These are phyloP conservation scores for Aphelenchoides bicaudatus DNA, from an alignment of 2,888 invertebrate genomes.

Conservation along the genomic window DNA sequence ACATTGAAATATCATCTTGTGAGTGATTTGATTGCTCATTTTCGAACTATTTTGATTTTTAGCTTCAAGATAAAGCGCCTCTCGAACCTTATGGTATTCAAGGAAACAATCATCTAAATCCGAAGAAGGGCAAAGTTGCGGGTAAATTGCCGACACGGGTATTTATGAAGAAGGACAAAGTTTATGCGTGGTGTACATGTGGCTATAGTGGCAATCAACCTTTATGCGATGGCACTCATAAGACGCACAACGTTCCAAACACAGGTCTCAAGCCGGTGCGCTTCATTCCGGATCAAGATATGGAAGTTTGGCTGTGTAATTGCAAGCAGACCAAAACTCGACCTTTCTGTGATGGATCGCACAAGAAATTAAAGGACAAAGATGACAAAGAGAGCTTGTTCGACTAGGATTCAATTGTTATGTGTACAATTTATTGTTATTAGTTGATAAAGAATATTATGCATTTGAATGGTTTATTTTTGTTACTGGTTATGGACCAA, in stretches of 20 bases:
- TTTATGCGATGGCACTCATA: conserved; percentile 85
- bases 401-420: neutral
- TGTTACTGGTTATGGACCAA: no score
- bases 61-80: conserved; percentile 58
- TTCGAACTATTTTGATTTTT: conserved; percentile 23
- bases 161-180: conserved; percentile 69
- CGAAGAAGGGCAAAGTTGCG: conserved; percentile 49
- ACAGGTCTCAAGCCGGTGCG: conserved; percentile 73
- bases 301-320: conserved; percentile 93
- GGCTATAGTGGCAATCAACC: conserved; percentile 79
- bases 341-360: conserved; percentile 96
- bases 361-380: conserved; percentile 64
- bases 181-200: conserved; percentile 86
- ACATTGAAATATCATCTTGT: conserved; percentile 56
- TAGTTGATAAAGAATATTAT: no score
- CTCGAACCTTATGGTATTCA: conserved; percentile 55
- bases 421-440: no score
- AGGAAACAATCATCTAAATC: conserved; percentile 55
- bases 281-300: conserved; percentile 75
- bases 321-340: conserved; percentile 89
- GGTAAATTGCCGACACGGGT: conserved; percentile 35
- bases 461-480: no score
- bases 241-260: conserved; percentile 47
- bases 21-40: conserved; percentile 28
- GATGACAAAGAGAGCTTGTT: conserved; percentile 27